A percentile compares a stretch with the other conserved stretches of the same genome.
phyloP scores from a whole-genome alignment of 1,140 invertebrate genomes.

The Himalopsyche phryganea region DNA sequence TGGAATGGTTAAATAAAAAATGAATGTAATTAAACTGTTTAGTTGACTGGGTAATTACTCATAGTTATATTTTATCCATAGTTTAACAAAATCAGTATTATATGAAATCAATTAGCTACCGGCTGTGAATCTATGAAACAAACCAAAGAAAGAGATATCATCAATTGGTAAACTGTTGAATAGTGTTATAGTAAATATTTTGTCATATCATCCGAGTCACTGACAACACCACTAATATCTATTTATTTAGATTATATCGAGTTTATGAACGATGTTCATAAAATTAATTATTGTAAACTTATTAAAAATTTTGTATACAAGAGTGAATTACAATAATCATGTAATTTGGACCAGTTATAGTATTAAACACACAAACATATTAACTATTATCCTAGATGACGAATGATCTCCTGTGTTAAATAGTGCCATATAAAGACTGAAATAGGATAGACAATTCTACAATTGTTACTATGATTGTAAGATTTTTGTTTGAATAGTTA shows the following conservation, averaged over 20 bases:
- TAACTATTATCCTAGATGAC: slow-evolving; percentile 16
- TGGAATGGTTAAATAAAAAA: too few species aligned
- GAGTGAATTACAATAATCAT: slow-evolving; percentile 17
- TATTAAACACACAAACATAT: slow-evolving; percentile 19
- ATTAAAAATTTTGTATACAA: neutral
- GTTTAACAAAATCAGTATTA: too few species aligned
- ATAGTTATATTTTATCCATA: too few species aligned
- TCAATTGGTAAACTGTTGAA: too few species aligned
- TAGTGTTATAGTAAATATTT: too few species aligned
- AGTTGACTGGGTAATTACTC: too few species aligned
- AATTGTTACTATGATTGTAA: slow-evolving; percentile 24
- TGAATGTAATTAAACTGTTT: too few species aligned
- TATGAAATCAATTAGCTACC: too few species aligned
- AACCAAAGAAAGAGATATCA: too few species aligned
- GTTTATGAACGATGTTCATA: neutral
- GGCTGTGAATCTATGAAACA: too few species aligned
- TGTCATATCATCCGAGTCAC: too few species aligned
- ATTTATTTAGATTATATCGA: neutral
- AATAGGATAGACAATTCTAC: slow-evolving; percentile 31
- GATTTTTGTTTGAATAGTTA: slow-evolving; percentile 4
- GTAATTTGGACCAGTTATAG: slow-evolving; percentile 28
- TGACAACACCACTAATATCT: too few species aligned
- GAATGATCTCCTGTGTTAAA: slow-evolving; percentile 32
- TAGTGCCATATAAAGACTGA: slow-evolving; percentile 34
- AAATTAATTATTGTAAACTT: neutral